phyloP scores from a whole-genome alignment of 1,140 invertebrate species.

The Zaprionus kolodkinae region DNA sequence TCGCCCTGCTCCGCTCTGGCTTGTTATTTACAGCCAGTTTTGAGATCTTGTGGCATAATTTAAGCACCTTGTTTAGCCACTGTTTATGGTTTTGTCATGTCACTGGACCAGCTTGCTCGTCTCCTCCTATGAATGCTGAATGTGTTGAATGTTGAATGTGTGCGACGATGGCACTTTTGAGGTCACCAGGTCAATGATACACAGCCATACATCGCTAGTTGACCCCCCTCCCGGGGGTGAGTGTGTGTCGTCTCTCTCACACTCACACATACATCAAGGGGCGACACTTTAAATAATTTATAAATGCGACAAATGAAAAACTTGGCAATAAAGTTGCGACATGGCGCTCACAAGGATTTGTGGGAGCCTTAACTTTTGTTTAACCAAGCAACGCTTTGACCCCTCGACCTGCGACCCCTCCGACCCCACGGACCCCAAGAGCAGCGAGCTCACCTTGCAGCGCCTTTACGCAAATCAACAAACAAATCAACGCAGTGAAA shows the following conservation, averaged over 20 bases:
- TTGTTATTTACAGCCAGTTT: conserved; percentile 78
- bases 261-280: conserved; percentile 45
- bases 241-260: too few relatives aligned
- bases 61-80: conserved; percentile 82
- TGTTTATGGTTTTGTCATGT: conserved; percentile 79
- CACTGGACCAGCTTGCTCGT: conserved; percentile 57
- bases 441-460: neutral
- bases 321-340: conserved; percentile 57
- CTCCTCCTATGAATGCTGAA: conserved; percentile 51
- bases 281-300: conserved; percentile 81
- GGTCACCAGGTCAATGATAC: conserved; percentile 78
- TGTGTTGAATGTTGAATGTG: conserved; percentile 24
- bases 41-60: conserved; percentile 81
- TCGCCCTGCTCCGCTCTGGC: conserved; percentile 44
- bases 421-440: too few relatives aligned
- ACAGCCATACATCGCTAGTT: conserved; percentile 42
- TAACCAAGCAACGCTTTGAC: conserved; percentile 6
- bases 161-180: conserved; percentile 55
- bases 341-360: conserved; percentile 55
- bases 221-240: too few relatives aligned
- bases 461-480: conserved; percentile 67
- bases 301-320: conserved; percentile 78
- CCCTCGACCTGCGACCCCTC: neutral
- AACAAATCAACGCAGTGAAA: conserved; percentile 72
- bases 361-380: conserved; percentile 37